Evolutionary conservation across 1,140 invertebrate species (phyloP).

Genomic region (Littorina saxatilis): DNA sequence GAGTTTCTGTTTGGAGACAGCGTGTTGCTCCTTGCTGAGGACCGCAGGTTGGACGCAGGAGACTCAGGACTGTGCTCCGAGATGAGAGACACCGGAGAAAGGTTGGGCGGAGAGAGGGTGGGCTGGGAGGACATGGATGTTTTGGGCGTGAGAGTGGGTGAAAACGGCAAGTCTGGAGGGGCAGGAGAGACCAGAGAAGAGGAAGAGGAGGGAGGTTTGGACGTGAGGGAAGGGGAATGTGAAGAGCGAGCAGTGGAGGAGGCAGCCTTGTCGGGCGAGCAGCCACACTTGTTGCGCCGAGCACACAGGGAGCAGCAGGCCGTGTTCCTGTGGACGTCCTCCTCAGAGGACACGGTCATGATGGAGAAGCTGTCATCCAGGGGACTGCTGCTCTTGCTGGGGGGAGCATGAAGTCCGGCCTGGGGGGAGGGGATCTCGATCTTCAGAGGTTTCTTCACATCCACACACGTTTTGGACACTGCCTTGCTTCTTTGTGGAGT

Average conservation of each 20-base stretch:
- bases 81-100: neutral
- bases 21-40: neutral
- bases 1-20: neutral
- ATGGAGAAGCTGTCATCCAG: conserved; percentile 28
- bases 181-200: neutral
- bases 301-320: conserved; percentile 19
- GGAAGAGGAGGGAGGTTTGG: neutral
- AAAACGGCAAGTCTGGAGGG: neutral
- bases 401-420: neutral
- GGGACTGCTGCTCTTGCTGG: conserved; percentile 39
- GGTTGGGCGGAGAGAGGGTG: neutral
- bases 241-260: neutral
- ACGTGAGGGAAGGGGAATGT: neutral
- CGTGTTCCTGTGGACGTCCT: neutral
- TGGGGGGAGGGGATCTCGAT: conserved; percentile 21
- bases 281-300: neutral
- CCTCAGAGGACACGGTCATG: conserved; percentile 23
- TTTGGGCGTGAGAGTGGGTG: neutral
- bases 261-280: neutral
- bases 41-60: neutral
- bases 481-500: neutral
- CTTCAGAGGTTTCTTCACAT: conserved; percentile 23
- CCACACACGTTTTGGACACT: too few relatives aligned
- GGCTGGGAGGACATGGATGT: neutral
- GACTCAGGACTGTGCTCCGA: neutral